Evolutionary conservation across 2,888 invertebrate genomes (phyloP), one percentile per base, ranked within the genome.

Genomic region (Temnothorax ravouxi): DNA sequence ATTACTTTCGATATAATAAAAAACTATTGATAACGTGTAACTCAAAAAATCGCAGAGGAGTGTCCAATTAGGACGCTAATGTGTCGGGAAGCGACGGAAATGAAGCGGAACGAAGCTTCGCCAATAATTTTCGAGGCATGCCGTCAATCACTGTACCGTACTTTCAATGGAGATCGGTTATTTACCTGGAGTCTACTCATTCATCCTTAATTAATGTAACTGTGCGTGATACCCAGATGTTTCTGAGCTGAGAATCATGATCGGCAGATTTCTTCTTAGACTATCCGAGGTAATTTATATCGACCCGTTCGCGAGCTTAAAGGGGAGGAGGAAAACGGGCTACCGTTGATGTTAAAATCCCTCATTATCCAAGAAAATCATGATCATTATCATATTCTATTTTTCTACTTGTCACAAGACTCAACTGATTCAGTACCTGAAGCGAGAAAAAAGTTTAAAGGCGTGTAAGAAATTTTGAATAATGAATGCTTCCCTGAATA

Each of bases 121-220:
- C 29, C 72, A 54, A 66, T 74, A 66, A 62, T 74, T 81, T 87
- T 72, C 29, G 56, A 56, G 59, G 69, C 66, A 52, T 25, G 66
- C 66, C 66, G 84, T 79, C 88, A 71, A 74, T 88, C 85, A 82
- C 62, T 41, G n/a, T 75, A 77, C 54, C 44, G 72, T 77, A 61
- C 77, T 59, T 74, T 38, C 71, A 74, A 83, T 80, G n/a, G 64
- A 54, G 83, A 62, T 83, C 69, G 81, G 76, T 61, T 62, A 64
- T 62, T 83, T 77, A 52, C 50, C 64, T 71, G 84, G 54, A 66
- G 76, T 75, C 59, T 71, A 87, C 62, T 88, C 88, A 86, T 88
- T 61, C 86, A 86, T 86, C 88, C 76, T 80, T 87, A 88, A 90
- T 90, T 86, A 88, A 88, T 66, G 84, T 86, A 88, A 88, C 87